These are phyloP conservation scores for Pavo muticus DNA, from an alignment of 2,113 vertebrate species.

Conservation along the genomic window DNA sequence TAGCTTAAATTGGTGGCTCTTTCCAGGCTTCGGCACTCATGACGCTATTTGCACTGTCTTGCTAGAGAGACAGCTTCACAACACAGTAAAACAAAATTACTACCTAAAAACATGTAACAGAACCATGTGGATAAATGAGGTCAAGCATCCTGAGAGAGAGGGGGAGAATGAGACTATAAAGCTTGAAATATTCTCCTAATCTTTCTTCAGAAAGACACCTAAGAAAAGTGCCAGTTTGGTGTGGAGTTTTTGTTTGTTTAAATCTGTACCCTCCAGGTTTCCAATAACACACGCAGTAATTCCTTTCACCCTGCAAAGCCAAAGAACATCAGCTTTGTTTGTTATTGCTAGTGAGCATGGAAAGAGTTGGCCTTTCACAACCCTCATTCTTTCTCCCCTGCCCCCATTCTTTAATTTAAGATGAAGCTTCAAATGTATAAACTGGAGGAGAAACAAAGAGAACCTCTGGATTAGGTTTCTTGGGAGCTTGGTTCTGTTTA, in stretches of 20 bases:
- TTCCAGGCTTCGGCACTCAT: neutral
- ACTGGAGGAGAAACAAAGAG: neutral
- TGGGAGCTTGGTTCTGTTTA: neutral
- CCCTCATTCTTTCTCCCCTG: neutral
- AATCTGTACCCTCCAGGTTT: neutral
- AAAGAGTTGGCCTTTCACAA: neutral
- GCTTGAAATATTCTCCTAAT: neutral
- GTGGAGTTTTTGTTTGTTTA: neutral
- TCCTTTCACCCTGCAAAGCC: neutral
- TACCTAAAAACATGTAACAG: neutral
- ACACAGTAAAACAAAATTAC: neutral
- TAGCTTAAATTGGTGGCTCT: neutral
- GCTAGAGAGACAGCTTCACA: neutral
- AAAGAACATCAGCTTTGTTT: neutral
- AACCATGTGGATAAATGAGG: neutral
- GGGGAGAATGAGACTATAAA: neutral
- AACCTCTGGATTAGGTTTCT: neutral
- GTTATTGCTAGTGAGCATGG: neutral
- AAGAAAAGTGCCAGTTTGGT: neutral
- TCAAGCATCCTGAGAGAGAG: neutral
- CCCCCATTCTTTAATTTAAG: conserved; percentile 3
- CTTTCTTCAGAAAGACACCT: neutral
- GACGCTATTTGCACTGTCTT: neutral
- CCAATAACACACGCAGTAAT: neutral
- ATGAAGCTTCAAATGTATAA: neutral